Evolutionary conservation across 1,140 invertebrate species (phyloP).

Genomic region (Venturia canescens): DNA sequence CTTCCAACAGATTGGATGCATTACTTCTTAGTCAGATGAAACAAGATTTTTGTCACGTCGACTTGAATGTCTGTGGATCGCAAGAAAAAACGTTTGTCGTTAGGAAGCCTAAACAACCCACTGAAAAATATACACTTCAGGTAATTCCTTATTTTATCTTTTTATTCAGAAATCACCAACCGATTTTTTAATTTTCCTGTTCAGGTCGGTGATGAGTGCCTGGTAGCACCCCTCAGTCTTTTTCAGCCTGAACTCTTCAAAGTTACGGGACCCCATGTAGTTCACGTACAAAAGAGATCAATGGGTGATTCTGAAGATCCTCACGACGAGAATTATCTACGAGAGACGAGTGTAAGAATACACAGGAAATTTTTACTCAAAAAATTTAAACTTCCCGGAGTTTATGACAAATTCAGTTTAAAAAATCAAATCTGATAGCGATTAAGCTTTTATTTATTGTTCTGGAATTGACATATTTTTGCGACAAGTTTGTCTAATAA

Average conservation of each 20-base stretch:
- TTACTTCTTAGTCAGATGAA: constrained; percentile 90
- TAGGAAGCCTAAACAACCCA: constrained; percentile 83
- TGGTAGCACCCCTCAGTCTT: constrained; percentile 92
- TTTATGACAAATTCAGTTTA: too few species aligned
- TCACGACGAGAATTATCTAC: constrained; percentile 93
- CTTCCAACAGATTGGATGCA: constrained; percentile 83
- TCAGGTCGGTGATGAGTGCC: constrained; percentile 94
- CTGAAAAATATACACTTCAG: constrained; percentile 85
- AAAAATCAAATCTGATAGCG: too few species aligned
- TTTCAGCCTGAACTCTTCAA: constrained; percentile 94
- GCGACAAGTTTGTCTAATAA: too few species aligned
- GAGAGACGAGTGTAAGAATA: constrained; percentile 87
- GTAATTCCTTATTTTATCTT: constrained; percentile 60
- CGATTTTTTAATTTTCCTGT: constrained; percentile 58
- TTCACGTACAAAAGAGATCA: constrained; percentile 85
- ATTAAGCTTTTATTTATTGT: too few species aligned
- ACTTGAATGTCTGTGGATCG: constrained; percentile 91
- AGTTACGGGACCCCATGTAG: constrained; percentile 86
- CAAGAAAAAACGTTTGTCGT: constrained; percentile 88
- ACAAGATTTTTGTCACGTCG: constrained; percentile 93
- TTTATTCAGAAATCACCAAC: not conserved
- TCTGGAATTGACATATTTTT: too few species aligned
- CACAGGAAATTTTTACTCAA: not conserved
- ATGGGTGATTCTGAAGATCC: constrained; percentile 94
- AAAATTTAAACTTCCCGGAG: too few species aligned